Conservation (phyloP, 2,113 vertebrate species). For the Coregonus clupeaformis region DNA sequence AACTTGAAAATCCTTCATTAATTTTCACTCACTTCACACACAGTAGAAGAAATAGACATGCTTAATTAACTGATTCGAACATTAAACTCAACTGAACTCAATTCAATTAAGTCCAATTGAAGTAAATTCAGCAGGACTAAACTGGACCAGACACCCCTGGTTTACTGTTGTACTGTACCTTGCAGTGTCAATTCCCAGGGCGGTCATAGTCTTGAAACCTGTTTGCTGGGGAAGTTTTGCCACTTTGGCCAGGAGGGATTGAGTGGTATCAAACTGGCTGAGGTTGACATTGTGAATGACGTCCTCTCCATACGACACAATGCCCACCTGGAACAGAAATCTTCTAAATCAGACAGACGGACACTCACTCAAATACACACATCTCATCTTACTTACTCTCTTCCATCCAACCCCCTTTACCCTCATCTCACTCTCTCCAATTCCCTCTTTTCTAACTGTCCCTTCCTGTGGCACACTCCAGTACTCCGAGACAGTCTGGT, state of each 20-base stretch:
- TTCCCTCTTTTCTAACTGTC: neutral
- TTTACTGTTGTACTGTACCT: constrained; percentile 72
- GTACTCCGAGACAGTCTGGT: constrained; percentile 28
- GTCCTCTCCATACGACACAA: constrained; percentile 89
- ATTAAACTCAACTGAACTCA: neutral
- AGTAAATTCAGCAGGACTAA: neutral
- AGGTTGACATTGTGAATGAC: constrained; percentile 91
- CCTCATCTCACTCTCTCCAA: neutral
- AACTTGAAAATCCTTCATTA: too few relatives aligned
- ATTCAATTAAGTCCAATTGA: neutral
- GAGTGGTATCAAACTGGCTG: constrained; percentile 82
- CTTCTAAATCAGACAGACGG: constrained; percentile 16
- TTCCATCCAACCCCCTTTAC: constrained; percentile 8
- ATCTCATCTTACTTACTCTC: neutral
- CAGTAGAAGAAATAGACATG: neutral
- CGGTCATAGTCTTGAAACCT: constrained; percentile 89
- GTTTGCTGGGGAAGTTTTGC: constrained; percentile 76
- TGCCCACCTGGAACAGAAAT: constrained; percentile 80
- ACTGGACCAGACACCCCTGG: neutral
- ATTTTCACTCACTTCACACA: too few relatives aligned
- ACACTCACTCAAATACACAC: constrained; percentile 27
- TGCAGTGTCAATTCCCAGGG: constrained; percentile 87
- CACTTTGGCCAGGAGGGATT: constrained; percentile 75
- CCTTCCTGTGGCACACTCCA: neutral
- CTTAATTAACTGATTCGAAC: neutral